phyloP scores from a whole-genome alignment of 2,888 invertebrate species.

The Gastracanthus pulcherrimus region DNA sequence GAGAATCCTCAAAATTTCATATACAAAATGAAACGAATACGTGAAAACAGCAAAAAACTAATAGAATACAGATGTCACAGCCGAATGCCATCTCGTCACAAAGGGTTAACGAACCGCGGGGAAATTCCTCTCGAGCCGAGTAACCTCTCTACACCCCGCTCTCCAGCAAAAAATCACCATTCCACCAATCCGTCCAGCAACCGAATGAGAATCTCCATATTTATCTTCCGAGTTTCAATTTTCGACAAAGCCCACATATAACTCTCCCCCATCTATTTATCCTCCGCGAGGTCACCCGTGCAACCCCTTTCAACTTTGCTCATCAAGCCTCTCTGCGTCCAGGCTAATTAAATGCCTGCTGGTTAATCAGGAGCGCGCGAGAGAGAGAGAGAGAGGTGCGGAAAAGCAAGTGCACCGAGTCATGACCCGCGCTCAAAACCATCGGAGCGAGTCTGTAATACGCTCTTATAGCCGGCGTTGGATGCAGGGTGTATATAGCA shows the following conservation, averaged over 20 bases:
- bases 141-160: too few relatives aligned
- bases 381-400: background rate
- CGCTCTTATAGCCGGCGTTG: background rate
- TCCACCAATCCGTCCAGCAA: background rate
- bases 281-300: constrained; percentile 4
- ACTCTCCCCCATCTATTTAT: background rate
- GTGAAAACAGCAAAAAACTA: too few relatives aligned
- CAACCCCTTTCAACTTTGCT: constrained; percentile 59
- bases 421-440: background rate
- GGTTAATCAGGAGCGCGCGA: constrained; percentile 60
- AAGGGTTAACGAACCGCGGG: background rate
- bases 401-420: background rate
- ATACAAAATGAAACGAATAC: too few relatives aligned
- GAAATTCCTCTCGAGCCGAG: background rate
- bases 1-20: too few relatives aligned
- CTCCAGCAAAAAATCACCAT: background rate
- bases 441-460: background rate
- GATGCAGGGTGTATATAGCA: too few relatives aligned
- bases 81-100: background rate
- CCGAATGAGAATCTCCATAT: background rate
- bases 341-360: constrained; percentile 67
- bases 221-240: constrained; percentile 10
- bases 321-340: constrained; percentile 46
- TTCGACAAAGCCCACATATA: background rate
- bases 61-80: too few relatives aligned